Base-by-base conservation (phyloP, 2,797 vertebrate species). In the Tympanoctomys barrerae region DNA sequence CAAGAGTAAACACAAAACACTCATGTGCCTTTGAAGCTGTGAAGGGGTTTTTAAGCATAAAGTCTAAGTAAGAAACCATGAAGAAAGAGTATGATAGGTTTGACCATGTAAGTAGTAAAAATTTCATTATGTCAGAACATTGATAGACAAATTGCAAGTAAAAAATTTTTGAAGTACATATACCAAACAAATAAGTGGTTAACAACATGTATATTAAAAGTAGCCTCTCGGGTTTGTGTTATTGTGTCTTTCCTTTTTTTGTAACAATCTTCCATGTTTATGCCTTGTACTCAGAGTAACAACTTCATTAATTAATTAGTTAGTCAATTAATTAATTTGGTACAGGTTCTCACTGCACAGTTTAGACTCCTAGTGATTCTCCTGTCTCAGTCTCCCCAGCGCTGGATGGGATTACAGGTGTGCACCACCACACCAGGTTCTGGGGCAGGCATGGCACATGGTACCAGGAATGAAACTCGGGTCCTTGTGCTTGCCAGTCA, bases 1-100 rank as follows among this genome's bases (percentile, higher is more conserved):
- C 22, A 46, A 88, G 80, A 89, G 36, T 66, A 79, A 83, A 73
- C n/a, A 14, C 54, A 89, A 95, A 71, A 83, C 19, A 90, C 75
- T 36, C 77, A 73, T 52, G n/a, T 90, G 42, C 82, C 82, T 36
- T 87, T 87, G 22, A 11, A 78, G 59, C 75, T 70, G 84, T 64
- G 61, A 61, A 62, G 33, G 16, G 1, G 9, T 11, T 71, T 71
- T 36, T 31, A 90, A 73, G 12, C 10, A 79, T 75, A 88, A 88
- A 88, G 70, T 71, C 10, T 92, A 85, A 92, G 88, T 33, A 84
- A 84, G 28, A 79, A 66, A 81, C 7, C 33, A 62, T 33, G 46
- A 95, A 91, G 57, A 77, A 80, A 87, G 94, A 1, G 0, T 54
- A 71, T 54, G 49, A 42, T 68, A 46, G 24, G 18, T 91, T 81